Percentiles rank a stretch among this genome's conserved stretches.
phyloP scores from a whole-genome alignment of 2,797 vertebrate species.

The Catamblyrhynchus diadema region DNA sequence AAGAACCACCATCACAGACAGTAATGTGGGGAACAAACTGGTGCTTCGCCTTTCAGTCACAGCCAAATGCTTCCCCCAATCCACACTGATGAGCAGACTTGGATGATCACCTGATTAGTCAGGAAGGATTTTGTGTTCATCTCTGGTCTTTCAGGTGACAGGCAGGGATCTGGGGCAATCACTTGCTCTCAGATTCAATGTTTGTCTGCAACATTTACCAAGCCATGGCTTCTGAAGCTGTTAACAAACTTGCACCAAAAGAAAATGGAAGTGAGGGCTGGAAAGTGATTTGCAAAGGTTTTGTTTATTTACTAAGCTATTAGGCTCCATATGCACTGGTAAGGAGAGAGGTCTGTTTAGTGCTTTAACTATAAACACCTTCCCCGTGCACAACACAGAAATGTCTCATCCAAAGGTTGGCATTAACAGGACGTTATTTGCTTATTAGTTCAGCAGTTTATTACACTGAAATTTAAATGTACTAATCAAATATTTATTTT shows the following conservation, averaged over 20 bases:
- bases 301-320: constrained; percentile 10
- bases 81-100: background rate
- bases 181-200: fast-evolving
- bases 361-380: background rate
- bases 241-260: background rate
- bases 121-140: background rate
- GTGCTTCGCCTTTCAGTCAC: background rate
- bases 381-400: background rate
- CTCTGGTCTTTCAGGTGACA: background rate
- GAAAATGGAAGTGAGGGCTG: background rate
- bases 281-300: background rate
- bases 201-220: background rate
- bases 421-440: constrained; percentile 41
- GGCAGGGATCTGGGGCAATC: background rate
- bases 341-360: background rate
- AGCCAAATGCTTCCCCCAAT: background rate
- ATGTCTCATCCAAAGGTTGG: constrained; percentile 1
- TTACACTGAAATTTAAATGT: constrained; percentile 65
- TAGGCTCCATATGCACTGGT: background rate
- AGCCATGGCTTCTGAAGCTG: background rate
- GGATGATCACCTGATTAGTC: background rate
- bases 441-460: constrained; percentile 67
- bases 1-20: background rate
- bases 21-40: background rate
- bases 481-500: constrained; percentile 74